Evolutionary conservation across 2,888 invertebrate species (phyloP).

Genomic region (Aphidoletes aphidimyza): DNA sequence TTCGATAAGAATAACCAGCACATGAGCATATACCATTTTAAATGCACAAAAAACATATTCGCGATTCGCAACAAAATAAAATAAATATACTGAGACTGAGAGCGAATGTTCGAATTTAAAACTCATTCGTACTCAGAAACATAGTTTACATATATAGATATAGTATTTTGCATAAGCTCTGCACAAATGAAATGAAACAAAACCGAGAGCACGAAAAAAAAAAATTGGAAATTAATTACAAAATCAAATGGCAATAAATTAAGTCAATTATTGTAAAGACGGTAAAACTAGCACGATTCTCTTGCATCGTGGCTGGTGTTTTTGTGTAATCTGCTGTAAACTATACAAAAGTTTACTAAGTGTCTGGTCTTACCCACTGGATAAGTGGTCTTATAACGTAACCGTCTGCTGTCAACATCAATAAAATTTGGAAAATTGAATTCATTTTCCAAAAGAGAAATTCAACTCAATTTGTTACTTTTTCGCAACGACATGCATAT

Average conservation of each 20-base stretch:
- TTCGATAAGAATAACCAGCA: neutral
- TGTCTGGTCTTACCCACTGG: too few species aligned
- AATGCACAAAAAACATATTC: neutral
- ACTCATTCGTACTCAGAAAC: neutral
- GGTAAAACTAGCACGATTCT: neutral
- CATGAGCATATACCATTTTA: neutral
- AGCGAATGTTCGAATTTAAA: neutral
- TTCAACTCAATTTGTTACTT: too few species aligned
- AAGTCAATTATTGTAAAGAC: slow-evolving; percentile 14
- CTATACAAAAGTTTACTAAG: too few species aligned
- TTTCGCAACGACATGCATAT: too few species aligned
- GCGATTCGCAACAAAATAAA: neutral
- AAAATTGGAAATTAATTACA: neutral
- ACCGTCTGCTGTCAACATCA: too few species aligned
- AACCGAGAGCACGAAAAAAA: neutral
- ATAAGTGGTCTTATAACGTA: too few species aligned
- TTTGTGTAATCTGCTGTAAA: too few species aligned
- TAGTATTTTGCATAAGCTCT: neutral
- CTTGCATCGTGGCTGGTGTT: neutral
- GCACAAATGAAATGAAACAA: neutral
- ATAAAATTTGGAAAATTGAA: too few species aligned
- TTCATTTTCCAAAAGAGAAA: too few species aligned
- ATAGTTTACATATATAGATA: neutral
- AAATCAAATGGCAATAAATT: neutral
- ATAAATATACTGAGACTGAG: neutral